These are phyloP conservation scores for Blastomussa wellsi DNA, from an alignment of 92 coral and sea anemone genomes.

Conservation along the genomic window DNA sequence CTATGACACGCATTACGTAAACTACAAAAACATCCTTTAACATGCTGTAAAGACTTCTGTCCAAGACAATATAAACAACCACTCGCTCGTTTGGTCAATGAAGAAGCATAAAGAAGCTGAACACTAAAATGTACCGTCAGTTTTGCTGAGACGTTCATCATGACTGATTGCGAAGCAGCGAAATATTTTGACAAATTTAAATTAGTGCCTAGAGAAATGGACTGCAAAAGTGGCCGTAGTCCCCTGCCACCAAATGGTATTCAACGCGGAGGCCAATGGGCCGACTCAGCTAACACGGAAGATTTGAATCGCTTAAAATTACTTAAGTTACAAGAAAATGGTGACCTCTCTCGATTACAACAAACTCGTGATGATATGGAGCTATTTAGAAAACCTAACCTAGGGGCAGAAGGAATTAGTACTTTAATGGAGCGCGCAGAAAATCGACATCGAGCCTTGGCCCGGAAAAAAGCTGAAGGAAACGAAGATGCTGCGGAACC, in stretches of 20 bases:
- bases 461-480: not conserved
- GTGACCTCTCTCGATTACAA: not conserved
- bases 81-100: not conserved
- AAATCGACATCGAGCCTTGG: not conserved
- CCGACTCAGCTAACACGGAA: not conserved
- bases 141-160: not conserved
- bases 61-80: too few species aligned
- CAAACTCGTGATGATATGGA: not conserved
- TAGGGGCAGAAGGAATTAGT: not conserved
- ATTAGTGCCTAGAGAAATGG: not conserved
- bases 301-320: slow-evolving; percentile 3
- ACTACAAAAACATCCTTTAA: not conserved
- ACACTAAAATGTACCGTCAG: not conserved
- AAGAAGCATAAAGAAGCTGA: not conserved
- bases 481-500: not conserved
- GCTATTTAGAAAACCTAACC: not conserved
- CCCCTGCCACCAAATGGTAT: not conserved
- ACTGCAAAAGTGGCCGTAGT: not conserved
- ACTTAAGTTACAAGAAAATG: slow-evolving; percentile 5
- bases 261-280: not conserved
- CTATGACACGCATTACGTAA: not conserved
- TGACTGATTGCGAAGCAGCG: slow-evolving; percentile 6
- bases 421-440: not conserved
- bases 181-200: slow-evolving; percentile 4
- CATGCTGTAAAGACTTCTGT: not conserved